Base-by-base conservation (phyloP, 2,797 vertebrate species). In the Lutjanus argentimaculatus region DNA sequence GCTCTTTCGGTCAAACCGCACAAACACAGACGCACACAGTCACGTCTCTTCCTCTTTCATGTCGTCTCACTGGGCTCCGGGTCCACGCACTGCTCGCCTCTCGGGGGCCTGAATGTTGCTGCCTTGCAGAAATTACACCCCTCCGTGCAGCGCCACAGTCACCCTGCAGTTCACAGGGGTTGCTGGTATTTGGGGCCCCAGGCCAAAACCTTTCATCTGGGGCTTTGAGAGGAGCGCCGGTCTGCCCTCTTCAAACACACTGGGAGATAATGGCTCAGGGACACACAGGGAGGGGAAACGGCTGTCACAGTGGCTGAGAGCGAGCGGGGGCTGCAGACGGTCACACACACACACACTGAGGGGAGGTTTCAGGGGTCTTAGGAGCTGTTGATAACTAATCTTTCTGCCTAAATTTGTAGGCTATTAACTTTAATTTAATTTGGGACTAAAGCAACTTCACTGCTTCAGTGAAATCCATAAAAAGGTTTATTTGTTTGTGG, bases 201-300 rank as follows among this genome's bases (percentile, higher is more conserved):
- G 95, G 95, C 90, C 89, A 73, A 85, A 83, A 71, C 80, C 95
- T 96, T 96, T 95, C 91, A 96, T 95, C 92, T 95, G 83, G 42
- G 85, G 82, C 85, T 89, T 92, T 89, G 78, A 82, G 91, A 92
- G 88, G 92, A 93, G 82, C 79, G 87, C 55, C 66, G 71, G 80
- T 85, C 78, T 83, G 79, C 75, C 69, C 85, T 91, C 93, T 94
- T 95, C 91, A 95, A 93, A 95, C 91, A 82, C 75, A 30, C 76
- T 25, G 64, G 70, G 61, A 90, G 89, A 92, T 94, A 95, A 95
- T 93, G 85, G 72, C 84, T 90, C 67, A 85, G 79, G 91, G 69
- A 80, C 73, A 84, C 64, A 78, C 67, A 25, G 82, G 82, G 65
- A 79, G 85, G 89, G 85, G 80, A 84, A 74, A 75, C 55, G 83